A percentile compares a stretch with the other conserved stretches of the same genome.
phyloP scores from a whole-genome alignment of 2,888 invertebrate species.

The Rhagonycha fulva region DNA sequence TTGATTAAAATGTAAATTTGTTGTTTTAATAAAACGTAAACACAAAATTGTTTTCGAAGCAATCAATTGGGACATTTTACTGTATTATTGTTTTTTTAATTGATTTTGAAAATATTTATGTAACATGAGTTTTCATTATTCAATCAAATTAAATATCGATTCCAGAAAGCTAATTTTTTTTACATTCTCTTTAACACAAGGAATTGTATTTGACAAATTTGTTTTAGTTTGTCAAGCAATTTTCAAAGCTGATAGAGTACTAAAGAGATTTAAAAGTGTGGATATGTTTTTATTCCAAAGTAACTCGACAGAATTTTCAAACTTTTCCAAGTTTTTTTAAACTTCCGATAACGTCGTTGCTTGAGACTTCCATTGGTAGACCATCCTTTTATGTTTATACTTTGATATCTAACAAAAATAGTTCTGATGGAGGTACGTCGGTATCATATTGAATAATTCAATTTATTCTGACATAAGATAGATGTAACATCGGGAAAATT shows the following conservation, averaged over 20 bases:
- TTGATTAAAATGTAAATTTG: not conserved
- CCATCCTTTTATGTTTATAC: not conserved
- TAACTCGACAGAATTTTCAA: not conserved
- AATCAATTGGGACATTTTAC: not conserved
- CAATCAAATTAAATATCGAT: not conserved
- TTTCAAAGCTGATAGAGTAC: not conserved
- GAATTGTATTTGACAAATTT: not conserved
- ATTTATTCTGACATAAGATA: not conserved
- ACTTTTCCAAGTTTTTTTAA: not conserved
- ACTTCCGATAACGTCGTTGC: not conserved
- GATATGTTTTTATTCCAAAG: not conserved
- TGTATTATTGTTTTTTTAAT: not conserved
- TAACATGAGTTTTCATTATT: not conserved
- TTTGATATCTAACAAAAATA: not conserved
- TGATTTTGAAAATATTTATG: not conserved
- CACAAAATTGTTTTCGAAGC: not conserved
- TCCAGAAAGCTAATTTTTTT: not conserved
- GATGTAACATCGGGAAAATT: not conserved
- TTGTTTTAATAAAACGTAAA: not conserved
- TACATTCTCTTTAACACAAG: not conserved
- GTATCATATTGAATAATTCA: not conserved
- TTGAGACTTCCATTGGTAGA: not conserved
- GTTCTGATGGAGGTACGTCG: not conserved
- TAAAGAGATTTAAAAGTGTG: not conserved
- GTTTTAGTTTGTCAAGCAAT: not conserved